Evolutionary conservation across 2,888 invertebrate genomes (phyloP), one percentile per base, ranked within the genome.

Genomic region (Microplitis deprimator): DNA sequence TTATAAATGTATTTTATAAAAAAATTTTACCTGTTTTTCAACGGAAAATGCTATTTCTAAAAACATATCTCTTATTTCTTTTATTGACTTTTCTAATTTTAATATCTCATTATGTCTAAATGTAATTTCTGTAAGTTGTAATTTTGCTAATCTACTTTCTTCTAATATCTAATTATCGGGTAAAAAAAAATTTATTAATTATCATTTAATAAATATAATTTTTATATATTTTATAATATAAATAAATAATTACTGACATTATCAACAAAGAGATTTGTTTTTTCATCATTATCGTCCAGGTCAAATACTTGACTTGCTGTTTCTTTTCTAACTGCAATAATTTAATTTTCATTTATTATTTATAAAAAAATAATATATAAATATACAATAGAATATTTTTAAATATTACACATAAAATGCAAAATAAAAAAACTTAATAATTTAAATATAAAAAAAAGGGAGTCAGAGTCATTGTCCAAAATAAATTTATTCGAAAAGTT

Each of bases 61-160:
- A 91, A 97, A 97, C 90, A 97, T 93, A 87, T 95, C 95, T 84
- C 93, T 92, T 77, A 97, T 92, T 87, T 96, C 96, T 65, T 90
- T 89, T 83, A 97, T 93, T 85, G 95, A 94, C 84, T 92, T 93
- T 91, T 97, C 97, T 80, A 97, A 91, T 88, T 95, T 95, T 82
- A 94, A 89, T 82, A 97, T 92, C 90, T 97, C 96, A 83, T 94
- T 93, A 89, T 96, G 96, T 73, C 97, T 92, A 81, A 93, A 93
- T 91, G 96, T 94, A 82, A 96, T 94, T 85, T 96, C 96, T 81
- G 94, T 94, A 85, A 97, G 91, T 87, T 94, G 93, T 82, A 91
- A 91, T 82, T 93, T 93, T 61, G 96, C 96, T 89, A 94, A 93
- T 85, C 93, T 93, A 73, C 96, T 96, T 89, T 96, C 95, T 82